Conservation (phyloP, 23 tunicate species). For the Halocynthia roretzi region DNA sequence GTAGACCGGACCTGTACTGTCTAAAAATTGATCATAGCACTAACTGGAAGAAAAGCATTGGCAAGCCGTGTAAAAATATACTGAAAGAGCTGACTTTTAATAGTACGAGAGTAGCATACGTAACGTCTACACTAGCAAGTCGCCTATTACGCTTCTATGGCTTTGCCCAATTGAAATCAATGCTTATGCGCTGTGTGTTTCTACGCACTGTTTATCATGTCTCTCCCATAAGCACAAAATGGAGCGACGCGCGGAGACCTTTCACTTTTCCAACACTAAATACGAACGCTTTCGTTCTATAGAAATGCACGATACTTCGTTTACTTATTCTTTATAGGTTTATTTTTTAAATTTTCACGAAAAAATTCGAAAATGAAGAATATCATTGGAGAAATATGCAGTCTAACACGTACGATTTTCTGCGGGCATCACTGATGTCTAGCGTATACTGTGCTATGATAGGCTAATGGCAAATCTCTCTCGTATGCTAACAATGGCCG, state of each 20-base stretch:
- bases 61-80: neutral
- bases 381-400: neutral
- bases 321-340: neutral
- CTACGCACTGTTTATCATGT: constrained; percentile 19
- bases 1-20: neutral
- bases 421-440: constrained; percentile 13
- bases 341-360: neutral
- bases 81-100: neutral
- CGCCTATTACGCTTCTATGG: constrained; percentile 15
- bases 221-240: constrained; percentile 8
- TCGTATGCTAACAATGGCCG: constrained; percentile 33
- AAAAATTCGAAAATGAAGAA: neutral
- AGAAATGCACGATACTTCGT: neutral
- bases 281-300: neutral
- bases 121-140: constrained; percentile 13
- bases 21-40: neutral
- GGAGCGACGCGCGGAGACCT: neutral
- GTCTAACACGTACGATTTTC: neutral
- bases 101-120: constrained; percentile 7
- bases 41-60: neutral
- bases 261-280: neutral
- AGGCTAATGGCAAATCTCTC: constrained; percentile 20
- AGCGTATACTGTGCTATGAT: constrained; percentile 29
- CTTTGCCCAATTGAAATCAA: constrained; percentile 18
- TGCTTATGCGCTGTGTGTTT: constrained; percentile 16